These are phyloP conservation scores for Geodia barretti DNA, from an alignment of 37 sponge, comb jelly and placozoan species.

Conservation along the genomic window DNA sequence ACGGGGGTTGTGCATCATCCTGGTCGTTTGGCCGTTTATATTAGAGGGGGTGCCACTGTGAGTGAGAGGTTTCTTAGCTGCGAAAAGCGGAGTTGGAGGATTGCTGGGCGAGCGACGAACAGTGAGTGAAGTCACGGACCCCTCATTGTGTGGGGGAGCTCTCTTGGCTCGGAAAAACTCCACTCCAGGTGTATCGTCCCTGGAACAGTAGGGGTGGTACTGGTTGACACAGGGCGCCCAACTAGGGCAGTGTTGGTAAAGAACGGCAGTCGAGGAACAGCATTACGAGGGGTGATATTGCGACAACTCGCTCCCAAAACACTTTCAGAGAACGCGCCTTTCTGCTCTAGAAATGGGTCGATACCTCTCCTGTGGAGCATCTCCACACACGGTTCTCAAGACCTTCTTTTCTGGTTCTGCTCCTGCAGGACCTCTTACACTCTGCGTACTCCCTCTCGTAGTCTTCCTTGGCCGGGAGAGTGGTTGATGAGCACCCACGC, in stretches of 20 bases:
- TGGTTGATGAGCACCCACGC: background rate
- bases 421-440: background rate
- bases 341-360: background rate
- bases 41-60: background rate
- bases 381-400: background rate
- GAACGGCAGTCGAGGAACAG: too few relatives aligned
- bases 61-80: background rate
- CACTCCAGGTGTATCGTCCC: background rate
- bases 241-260: background rate
- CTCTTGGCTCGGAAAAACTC: background rate
- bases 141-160: background rate
- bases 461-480: background rate
- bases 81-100: background rate
- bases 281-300: too few relatives aligned
- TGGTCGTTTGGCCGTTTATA: background rate
- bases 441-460: background rate
- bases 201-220: background rate
- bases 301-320: too few relatives aligned
- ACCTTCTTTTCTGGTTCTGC: background rate
- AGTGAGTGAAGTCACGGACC: background rate
- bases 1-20: background rate
- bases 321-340: too few relatives aligned
- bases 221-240: background rate
- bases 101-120: background rate
- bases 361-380: background rate